Base-by-base conservation (phyloP, 2,113 vertebrate genomes). In the Odontesthes bonariensis region DNA sequence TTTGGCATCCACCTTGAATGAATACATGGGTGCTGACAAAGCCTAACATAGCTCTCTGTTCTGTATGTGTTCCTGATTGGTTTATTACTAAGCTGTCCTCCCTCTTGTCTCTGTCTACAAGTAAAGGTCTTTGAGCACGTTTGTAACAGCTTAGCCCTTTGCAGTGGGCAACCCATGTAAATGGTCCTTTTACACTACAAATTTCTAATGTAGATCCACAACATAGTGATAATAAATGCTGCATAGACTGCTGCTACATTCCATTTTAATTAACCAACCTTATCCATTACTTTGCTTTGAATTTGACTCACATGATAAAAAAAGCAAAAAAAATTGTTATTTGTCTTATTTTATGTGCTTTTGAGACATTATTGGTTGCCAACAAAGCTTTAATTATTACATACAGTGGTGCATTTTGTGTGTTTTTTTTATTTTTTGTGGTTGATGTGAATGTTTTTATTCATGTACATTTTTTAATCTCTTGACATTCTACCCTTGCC, bases 101-200 rank as follows among this genome's bases (percentile, higher is more conserved):
- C 81, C 71, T 84, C 78, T 67, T 89, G 88, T 93, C 86, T 91
- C 71, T 90, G 92, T 93, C 86, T 91, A 61, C 79, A 77, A 88
- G 85, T 82, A 75, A 84, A 75, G 62, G 77, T 90, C 80, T 88
- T 82, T 83, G 57, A 84, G 74, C 86, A 83, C 79, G 79, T 88
- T 69, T 89, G 75, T 84, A 78, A 83, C 70, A 77, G 85, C 87
- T 80, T 77, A 81, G 90, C 88, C 92, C 90, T 84, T 72, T 90
- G 84, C 90, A 82, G 90, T 87, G 94, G 93, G 90, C 94, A 94
- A 92, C 93, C 93, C 93, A 81, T 95, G 93, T 94, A 91, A 93
- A 94, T 95, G 94, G 94, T 94, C 94, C 91, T 91, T 75, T 20
- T 75, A 86, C 77, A 86, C 69, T 68, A 82, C 79, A 89, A 88